Conservation (phyloP, 2,113 vertebrate species). For the Apistogramma diplotaenia region DNA sequence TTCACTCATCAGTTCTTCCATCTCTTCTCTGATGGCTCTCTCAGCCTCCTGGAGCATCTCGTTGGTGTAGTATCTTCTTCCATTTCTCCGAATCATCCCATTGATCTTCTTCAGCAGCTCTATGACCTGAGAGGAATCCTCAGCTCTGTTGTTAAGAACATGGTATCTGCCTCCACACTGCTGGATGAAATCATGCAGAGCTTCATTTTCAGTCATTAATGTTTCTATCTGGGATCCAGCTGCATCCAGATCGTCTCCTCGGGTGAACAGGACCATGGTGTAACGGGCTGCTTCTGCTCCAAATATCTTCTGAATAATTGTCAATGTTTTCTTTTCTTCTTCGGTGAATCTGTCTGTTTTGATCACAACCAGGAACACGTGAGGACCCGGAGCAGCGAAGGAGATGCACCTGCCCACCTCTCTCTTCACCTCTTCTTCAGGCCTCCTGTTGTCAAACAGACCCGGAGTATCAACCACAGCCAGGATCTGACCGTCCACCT, state of each 20-base stretch:
- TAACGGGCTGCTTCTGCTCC: not conserved
- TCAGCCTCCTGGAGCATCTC: not conserved
- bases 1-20: accelerated
- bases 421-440: not conserved
- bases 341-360: not conserved
- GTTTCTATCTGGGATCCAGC: not conserved
- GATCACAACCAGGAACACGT: not conserved
- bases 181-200: accelerated
- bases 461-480: not conserved
- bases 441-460: not conserved
- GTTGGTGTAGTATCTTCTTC: not conserved
- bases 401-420: not conserved
- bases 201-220: not conserved
- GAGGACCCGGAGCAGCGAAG: not conserved
- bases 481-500: not conserved
- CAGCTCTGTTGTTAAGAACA: not conserved
- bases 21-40: accelerated
- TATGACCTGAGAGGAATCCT: not conserved
- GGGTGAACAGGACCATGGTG: not conserved
- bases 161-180: not conserved
- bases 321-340: not conserved
- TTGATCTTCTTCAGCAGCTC: not conserved
- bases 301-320: not conserved
- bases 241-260: not conserved
- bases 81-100: accelerated